phyloP scores from a whole-genome alignment of 1,140 invertebrate species.

The Rhagoletis pomonella region DNA sequence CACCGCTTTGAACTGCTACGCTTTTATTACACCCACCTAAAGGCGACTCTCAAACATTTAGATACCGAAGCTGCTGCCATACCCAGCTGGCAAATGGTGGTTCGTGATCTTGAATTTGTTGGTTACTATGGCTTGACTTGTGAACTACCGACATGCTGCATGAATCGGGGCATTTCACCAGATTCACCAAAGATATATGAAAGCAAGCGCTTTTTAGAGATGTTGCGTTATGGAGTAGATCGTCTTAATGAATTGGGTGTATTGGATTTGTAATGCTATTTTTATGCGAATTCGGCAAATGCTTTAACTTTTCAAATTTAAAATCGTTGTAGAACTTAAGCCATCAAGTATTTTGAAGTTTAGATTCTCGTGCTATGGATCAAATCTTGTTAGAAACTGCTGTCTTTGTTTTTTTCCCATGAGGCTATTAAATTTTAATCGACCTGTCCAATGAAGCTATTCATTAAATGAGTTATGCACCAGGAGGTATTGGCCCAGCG shows the following conservation, averaged over 20 bases:
- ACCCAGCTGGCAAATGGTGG: constrained; percentile 70
- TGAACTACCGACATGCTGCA: constrained; percentile 65
- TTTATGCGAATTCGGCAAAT: not conserved
- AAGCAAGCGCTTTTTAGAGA: constrained; percentile 60
- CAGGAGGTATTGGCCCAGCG: too few relatives aligned
- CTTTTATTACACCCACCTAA: constrained; percentile 65
- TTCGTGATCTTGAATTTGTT: constrained; percentile 67
- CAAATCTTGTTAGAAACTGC: too few relatives aligned
- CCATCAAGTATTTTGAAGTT: too few relatives aligned
- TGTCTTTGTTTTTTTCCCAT: too few relatives aligned
- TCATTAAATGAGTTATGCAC: too few relatives aligned
- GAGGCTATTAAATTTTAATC: too few relatives aligned
- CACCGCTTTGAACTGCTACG: constrained; percentile 67
- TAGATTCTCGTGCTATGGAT: too few relatives aligned
- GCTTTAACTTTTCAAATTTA: too few relatives aligned
- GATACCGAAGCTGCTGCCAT: constrained; percentile 51
- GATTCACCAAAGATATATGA: constrained; percentile 61
- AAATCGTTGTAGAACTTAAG: too few relatives aligned
- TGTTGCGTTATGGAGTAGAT: constrained; percentile 58
- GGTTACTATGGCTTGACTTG: constrained; percentile 63
- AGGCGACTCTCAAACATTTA: constrained; percentile 66
- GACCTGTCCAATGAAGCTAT: too few relatives aligned
- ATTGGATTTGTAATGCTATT: constrained; percentile 57
- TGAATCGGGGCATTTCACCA: constrained; percentile 57
- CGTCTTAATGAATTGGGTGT: constrained; percentile 64